Evolutionary conservation across 2,888 invertebrate genomes (phyloP).

Genomic region (Alloplasta piceator): DNA sequence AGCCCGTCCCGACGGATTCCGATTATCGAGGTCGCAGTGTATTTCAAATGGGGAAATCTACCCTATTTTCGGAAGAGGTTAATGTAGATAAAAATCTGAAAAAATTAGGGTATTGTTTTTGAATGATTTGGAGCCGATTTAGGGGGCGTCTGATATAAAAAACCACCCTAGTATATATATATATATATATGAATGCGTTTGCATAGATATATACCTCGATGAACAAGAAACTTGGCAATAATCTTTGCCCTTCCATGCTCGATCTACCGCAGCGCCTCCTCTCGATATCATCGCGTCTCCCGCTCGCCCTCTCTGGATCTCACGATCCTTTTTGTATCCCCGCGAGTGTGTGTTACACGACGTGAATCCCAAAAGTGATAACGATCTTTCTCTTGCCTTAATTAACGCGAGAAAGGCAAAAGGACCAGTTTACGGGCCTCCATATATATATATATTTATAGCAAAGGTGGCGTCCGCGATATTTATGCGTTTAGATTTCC

Average conservation of each 20-base stretch:
- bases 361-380: conserved; percentile 61
- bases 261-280: conserved; percentile 16
- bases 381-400: conserved; percentile 55
- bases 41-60: too few species aligned
- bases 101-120: too few species aligned
- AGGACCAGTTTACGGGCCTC: conserved; percentile 10
- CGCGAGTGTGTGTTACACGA: conserved; percentile 38
- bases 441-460: conserved; percentile 11
- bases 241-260: conserved; percentile 40
- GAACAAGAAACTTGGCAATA: conserved; percentile 60
- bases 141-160: too few species aligned
- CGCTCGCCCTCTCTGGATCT: neutral
- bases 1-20: too few species aligned
- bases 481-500: conserved; percentile 61
- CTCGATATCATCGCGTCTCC: conserved; percentile 6
- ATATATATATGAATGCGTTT: conserved; percentile 3
- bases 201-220: neutral
- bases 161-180: too few species aligned
- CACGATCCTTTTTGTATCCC: neutral
- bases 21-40: too few species aligned
- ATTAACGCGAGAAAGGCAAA: conserved; percentile 60
- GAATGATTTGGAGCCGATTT: too few species aligned
- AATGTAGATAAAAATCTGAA: too few species aligned
- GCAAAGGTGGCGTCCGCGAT: conserved; percentile 43
- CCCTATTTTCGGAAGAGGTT: too few species aligned